phyloP scores from a whole-genome alignment of 2,113 vertebrate species.

The Caretta caretta region DNA sequence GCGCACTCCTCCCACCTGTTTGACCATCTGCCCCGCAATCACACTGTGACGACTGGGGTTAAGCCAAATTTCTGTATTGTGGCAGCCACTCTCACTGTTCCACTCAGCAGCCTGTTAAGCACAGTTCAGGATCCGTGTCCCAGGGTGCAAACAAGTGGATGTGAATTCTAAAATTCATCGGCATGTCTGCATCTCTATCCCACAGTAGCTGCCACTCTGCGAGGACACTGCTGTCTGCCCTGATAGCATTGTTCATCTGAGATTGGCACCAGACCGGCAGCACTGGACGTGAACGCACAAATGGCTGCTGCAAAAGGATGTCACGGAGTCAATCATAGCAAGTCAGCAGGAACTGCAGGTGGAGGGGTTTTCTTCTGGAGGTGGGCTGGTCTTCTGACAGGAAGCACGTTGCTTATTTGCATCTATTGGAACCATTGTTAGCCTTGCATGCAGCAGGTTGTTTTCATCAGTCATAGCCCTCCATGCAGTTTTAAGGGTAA shows the following conservation, averaged over 20 bases:
- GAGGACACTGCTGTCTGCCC: not conserved
- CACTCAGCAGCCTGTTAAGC: not conserved
- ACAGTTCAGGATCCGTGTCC: not conserved
- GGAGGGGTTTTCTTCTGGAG: too few species aligned
- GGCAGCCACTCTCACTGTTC: not conserved
- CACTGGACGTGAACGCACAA: too few species aligned
- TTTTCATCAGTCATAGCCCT: not conserved
- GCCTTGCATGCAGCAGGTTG: too few species aligned
- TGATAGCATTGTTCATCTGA: too few species aligned
- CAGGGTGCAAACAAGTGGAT: not conserved
- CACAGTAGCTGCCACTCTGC: not conserved
- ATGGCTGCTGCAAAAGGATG: too few species aligned
- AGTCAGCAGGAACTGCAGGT: too few species aligned
- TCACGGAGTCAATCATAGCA: too few species aligned
- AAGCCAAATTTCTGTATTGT: not conserved
- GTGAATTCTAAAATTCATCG: not conserved
- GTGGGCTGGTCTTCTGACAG: too few species aligned
- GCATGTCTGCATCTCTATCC: not conserved
- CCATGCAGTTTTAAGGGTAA: not conserved
- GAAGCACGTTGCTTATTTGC: too few species aligned
- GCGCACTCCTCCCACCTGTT: too few species aligned
- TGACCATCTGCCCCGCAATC: not conserved
- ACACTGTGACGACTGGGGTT: not conserved
- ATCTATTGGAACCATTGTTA: too few species aligned
- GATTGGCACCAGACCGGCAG: too few species aligned